Base-by-base conservation (phyloP, 2,797 vertebrate species). In the Epinephelus malabaricus region DNA sequence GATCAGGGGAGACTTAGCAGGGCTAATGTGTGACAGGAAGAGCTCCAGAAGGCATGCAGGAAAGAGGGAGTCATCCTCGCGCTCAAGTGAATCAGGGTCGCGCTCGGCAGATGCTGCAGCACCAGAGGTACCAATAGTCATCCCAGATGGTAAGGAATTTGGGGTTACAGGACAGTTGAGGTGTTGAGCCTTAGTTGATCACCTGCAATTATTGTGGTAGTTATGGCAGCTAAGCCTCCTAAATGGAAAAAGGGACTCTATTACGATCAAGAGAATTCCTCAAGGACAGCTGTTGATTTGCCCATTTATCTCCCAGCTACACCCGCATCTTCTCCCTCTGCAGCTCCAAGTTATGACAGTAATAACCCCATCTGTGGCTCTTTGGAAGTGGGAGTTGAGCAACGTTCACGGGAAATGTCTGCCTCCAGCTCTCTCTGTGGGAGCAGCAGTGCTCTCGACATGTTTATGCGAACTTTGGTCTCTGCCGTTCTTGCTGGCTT, bases 11-110 rank as follows among this genome's bases (percentile, higher is more conserved):
- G 82, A 89, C 85, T 79, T 87, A 64, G 51, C 83, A 78, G 85
- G 81, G 88, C 92, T 89, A 81, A 96, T 95, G 96, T 95, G 94
- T 94, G 95, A 96, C 92, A 91, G 94, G 85, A 95, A 95, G 92
- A 95, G 92, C 90, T 95, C 94, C 88, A 93, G 92, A 88, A 94
- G 88, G 88, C 94, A 94, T 84, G 92, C 90, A 76, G 91, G 94
- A 78, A 95, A 95, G 92, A 93, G 84, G 90, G 95, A 94, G 84
- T 94, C 93, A 69, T 94, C 92, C 71, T 93, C 92, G 27, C 89
- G 91, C 82, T 92, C 92, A 50, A 86, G 86, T 73, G 93, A 94
- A 87, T 89, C 85, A 59, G 90, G 87, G 77, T 92, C 86, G 23
- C 88, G 87, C 75, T 85, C 88, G 18, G 81, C 89, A 86, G 92